A percentile compares a stretch with the other conserved stretches of the same genome.
Conservation (phyloP, 1,140 invertebrate genomes). For the Eupristina koningsbergeri region DNA sequence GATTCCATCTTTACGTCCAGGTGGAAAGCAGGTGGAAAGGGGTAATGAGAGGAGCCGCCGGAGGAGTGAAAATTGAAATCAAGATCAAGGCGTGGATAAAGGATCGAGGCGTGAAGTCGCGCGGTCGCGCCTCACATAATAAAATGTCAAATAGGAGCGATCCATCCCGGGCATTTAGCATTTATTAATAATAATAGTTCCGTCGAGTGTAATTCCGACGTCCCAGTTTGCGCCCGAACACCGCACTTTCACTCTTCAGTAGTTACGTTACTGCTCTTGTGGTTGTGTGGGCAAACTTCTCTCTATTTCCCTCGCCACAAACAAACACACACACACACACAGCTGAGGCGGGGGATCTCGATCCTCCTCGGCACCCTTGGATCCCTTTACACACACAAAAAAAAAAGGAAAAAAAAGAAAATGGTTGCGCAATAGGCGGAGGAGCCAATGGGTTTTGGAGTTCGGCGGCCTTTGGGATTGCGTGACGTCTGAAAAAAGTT, state of each 20-base stretch:
- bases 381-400: not conserved
- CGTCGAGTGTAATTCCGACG: slow-evolving; percentile 56
- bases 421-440: not conserved
- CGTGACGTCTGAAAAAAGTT: not conserved
- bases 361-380: too few relatives aligned
- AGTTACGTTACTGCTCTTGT: slow-evolving; percentile 62
- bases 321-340: too few relatives aligned
- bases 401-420: too few relatives aligned
- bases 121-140: not conserved
- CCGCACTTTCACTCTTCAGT: slow-evolving; percentile 68
- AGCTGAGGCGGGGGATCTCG: too few relatives aligned
- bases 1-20: not conserved
- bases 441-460: not conserved
- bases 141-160: slow-evolving; percentile 33
- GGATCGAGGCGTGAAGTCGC: not conserved
- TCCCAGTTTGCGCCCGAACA: slow-evolving; percentile 60
- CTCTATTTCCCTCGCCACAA: not conserved
- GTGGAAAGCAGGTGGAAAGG: not conserved
- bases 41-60: too few relatives aligned
- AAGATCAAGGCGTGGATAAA: not conserved
- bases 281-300: not conserved
- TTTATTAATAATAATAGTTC: slow-evolving; percentile 66
- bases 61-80: not conserved
- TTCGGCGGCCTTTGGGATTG: not conserved
- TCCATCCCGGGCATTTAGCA: slow-evolving; percentile 44